Conservation (phyloP, 2,113 vertebrate species). For the Hemibates koningsi region DNA sequence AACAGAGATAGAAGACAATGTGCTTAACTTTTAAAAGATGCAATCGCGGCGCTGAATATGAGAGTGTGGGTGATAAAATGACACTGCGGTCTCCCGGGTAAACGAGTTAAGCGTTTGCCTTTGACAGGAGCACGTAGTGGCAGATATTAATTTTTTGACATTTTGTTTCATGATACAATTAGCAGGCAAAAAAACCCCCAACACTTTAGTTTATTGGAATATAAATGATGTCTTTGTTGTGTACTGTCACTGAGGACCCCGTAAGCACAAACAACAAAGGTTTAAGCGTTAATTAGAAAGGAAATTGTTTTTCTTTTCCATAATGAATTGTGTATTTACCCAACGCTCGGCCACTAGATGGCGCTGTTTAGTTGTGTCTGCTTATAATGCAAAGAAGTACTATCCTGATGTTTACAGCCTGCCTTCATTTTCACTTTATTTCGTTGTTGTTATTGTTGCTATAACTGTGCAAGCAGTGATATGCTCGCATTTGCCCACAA, state of each 20-base stretch:
- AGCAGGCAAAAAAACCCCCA: neutral
- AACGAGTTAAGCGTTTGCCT: neutral
- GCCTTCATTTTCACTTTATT: neutral
- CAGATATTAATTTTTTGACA: neutral
- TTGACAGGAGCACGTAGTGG: neutral
- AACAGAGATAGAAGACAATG: conserved; percentile 22
- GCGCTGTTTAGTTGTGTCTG: conserved; percentile 24
- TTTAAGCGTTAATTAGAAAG: neutral
- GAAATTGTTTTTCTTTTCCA: neutral
- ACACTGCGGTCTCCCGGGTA: neutral
- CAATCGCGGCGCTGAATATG: conserved; percentile 6
- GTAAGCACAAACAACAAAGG: neutral
- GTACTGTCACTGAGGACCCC: neutral
- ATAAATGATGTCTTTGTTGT: neutral
- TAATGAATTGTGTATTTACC: neutral
- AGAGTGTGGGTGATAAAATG: neutral
- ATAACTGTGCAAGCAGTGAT: neutral
- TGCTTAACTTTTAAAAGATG: conserved; percentile 32
- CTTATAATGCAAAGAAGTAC: neutral
- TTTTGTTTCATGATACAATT: neutral
- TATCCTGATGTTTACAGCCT: neutral
- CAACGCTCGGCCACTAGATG: conserved; percentile 53
- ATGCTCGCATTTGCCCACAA: neutral
- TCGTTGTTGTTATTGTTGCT: neutral
- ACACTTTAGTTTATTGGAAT: neutral